Evolutionary conservation across 2,113 vertebrate species (phyloP).

Genomic region (Martes martes): DNA sequence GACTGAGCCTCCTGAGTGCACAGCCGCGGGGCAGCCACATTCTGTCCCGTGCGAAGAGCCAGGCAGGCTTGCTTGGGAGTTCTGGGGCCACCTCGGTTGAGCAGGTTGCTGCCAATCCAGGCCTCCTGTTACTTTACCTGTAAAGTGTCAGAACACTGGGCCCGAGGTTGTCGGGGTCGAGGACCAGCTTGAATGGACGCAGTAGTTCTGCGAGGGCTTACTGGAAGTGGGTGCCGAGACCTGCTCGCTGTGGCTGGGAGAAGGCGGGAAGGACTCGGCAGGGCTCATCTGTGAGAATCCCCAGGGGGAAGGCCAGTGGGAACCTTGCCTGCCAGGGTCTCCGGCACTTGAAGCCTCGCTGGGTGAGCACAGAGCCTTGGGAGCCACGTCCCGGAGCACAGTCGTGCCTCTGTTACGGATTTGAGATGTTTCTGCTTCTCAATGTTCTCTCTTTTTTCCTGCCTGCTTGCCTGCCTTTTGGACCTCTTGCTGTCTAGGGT

Average conservation of each 20-base stretch:
- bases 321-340: no score
- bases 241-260: background rate
- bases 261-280: background rate
- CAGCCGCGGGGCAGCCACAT: background rate
- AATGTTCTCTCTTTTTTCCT: conserved; percentile 91
- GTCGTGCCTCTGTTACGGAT: conserved; percentile 29
- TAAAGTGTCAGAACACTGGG: background rate
- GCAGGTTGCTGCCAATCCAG: background rate
- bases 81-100: no score
- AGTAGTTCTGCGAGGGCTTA: background rate
- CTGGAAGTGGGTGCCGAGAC: background rate
- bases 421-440: conserved; percentile 83
- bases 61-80: background rate
- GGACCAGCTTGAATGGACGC: background rate
- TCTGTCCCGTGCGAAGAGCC: background rate
- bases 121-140: background rate
- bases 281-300: background rate
- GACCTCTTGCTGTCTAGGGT: conserved; percentile 94
- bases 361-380: conserved; percentile 8
- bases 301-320: background rate
- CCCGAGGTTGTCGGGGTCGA: background rate
- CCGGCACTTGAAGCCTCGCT: background rate
- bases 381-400: background rate
- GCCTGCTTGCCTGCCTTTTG: conserved; percentile 90
- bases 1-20: background rate